phyloP scores from a whole-genome alignment of 64 coral and sea anemone genomes.

The Pocillopora damicornis region DNA sequence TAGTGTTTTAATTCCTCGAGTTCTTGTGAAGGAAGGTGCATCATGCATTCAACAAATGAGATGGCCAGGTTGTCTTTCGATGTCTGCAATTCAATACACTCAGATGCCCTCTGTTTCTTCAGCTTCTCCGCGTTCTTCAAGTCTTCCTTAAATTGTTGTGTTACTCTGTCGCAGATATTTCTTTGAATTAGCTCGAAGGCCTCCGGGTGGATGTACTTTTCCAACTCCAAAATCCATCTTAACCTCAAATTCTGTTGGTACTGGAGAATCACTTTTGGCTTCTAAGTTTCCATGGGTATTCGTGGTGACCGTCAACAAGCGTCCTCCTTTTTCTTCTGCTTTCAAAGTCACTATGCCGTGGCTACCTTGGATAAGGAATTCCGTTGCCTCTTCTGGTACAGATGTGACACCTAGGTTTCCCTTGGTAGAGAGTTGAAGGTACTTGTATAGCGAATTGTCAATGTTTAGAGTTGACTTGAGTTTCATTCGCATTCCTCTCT shows the following conservation, averaged over 20 bases:
- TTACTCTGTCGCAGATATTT: background rate
- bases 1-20: background rate
- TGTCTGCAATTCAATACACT: background rate
- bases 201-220: background rate
- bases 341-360: conserved; percentile 38
- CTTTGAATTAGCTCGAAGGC: conserved; percentile 43
- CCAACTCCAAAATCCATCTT: conserved; percentile 48
- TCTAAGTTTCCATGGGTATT: background rate
- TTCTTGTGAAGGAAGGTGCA: background rate
- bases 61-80: background rate
- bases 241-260: conserved; percentile 29
- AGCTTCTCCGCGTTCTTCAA: background rate
- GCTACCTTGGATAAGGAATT: conserved; percentile 27
- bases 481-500: conserved; percentile 38
- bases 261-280: background rate
- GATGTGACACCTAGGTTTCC: background rate
- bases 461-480: conserved; percentile 14
- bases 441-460: background rate
- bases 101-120: background rate
- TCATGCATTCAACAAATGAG: conserved; percentile 9
- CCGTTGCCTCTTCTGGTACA: background rate
- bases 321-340: background rate
- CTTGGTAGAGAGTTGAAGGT: conserved; percentile 1
- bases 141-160: background rate
- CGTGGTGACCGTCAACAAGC: background rate